Percentiles rank a stretch among this genome's conserved stretches.
Conservation (phyloP, 2,888 invertebrate genomes). For the Adineta ricciae region DNA sequence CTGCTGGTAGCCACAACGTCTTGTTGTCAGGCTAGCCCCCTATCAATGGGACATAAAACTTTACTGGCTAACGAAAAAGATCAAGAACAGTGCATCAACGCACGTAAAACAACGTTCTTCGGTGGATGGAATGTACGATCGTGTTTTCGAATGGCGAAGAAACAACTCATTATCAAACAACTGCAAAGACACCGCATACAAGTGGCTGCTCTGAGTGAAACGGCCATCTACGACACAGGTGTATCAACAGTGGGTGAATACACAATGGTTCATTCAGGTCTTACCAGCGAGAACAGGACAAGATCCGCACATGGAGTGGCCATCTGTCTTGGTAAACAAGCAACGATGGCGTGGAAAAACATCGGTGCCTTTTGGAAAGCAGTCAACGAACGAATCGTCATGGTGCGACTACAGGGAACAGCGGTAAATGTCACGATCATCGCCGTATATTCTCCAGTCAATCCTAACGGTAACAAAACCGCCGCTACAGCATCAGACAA, state of each 20-base stretch:
- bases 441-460: neutral
- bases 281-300: neutral
- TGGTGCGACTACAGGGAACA: neutral
- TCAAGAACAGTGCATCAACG: too few species aligned
- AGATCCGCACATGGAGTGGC: neutral
- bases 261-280: neutral
- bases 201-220: neutral
- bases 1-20: neutral
- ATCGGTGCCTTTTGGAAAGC: neutral
- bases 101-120: too few species aligned
- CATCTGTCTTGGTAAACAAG: neutral
- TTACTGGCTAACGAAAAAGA: too few species aligned
- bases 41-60: too few species aligned
- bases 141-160: neutral
- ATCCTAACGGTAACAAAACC: neutral
- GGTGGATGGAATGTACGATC: too few species aligned
- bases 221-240: neutral
- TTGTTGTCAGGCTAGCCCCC: neutral
- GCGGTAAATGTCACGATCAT: neutral
- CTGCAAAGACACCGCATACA: neutral
- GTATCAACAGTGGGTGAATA: neutral
- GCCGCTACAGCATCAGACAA: neutral
- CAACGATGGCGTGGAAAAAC: neutral
- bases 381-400: neutral
- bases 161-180: neutral